phyloP scores from a whole-genome alignment of 1,140 invertebrate species.

The Steinernema feltiae region DNA sequence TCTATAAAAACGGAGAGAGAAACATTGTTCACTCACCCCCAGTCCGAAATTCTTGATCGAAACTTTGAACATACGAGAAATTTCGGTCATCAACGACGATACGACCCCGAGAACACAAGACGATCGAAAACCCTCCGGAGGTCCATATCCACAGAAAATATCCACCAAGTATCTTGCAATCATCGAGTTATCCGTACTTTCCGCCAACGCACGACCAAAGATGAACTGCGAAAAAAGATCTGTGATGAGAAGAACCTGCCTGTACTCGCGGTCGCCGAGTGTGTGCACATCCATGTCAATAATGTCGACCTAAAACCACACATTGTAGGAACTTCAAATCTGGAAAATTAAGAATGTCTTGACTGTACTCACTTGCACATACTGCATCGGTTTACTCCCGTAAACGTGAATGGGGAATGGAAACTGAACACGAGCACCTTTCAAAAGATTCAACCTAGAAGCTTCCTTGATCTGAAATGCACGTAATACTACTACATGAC shows the following conservation, averaged over 20 bases:
- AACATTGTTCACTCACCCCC: slow-evolving; percentile 1
- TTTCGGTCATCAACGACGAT: not conserved
- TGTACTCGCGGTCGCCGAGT: not conserved
- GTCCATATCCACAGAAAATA: slow-evolving; percentile 6
- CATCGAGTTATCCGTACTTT: slow-evolving; percentile 3
- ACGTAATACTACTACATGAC: not conserved
- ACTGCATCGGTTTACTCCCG: slow-evolving; percentile 15
- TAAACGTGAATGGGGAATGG: not conserved
- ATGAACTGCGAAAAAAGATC: slow-evolving; percentile 15
- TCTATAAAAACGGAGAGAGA: not conserved
- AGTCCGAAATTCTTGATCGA: slow-evolving; percentile 10
- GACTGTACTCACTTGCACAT: not conserved
- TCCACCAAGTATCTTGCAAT: slow-evolving; percentile 12
- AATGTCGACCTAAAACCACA: slow-evolving; percentile 8
- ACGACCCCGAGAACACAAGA: not conserved
- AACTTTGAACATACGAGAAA: slow-evolving; percentile 12
- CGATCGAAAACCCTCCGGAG: slow-evolving; percentile 1
- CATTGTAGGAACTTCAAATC: no score
- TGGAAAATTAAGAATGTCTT: not conserved
- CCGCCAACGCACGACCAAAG: slow-evolving; percentile 2
- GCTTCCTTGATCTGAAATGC: not conserved
- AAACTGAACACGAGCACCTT: not conserved
- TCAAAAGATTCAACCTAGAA: not conserved
- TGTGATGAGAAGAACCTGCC: slow-evolving; percentile 5
- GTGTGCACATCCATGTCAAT: not conserved